Evolutionary conservation across 2,113 vertebrate genomes (phyloP).

Genomic region (Nannobrachium achirus): DNA sequence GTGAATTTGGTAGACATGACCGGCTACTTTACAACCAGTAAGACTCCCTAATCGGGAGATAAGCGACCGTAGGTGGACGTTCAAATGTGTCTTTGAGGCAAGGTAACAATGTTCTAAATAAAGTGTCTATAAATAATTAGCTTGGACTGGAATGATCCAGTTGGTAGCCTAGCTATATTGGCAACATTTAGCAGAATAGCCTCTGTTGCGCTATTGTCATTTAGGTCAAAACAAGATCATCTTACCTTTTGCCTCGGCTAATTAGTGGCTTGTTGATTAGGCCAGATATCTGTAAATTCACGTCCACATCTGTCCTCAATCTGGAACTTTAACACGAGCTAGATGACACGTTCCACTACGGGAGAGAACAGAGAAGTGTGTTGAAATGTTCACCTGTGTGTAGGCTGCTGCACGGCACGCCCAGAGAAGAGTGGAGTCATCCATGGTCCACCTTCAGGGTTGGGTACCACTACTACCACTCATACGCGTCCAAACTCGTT

Average conservation of each 20-base stretch:
- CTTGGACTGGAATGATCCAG: too few relatives aligned
- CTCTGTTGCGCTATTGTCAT: not conserved
- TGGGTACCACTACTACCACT: too few relatives aligned
- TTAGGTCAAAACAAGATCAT: not conserved
- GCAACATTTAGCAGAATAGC: too few relatives aligned
- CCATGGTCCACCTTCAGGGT: constrained; percentile 26
- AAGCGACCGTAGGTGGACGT: too few relatives aligned
- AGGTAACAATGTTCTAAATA: too few relatives aligned
- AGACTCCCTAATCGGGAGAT: too few relatives aligned
- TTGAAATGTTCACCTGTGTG: constrained; percentile 45
- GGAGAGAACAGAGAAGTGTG: constrained; percentile 1
- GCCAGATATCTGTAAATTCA: not conserved
- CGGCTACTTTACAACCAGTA: too few relatives aligned
- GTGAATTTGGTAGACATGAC: too few relatives aligned
- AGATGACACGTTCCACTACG: not conserved
- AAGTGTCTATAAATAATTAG: too few relatives aligned
- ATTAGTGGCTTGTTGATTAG: not conserved
- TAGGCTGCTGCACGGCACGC: constrained; percentile 49
- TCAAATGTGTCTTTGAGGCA: too few relatives aligned
- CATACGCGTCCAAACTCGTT: too few relatives aligned
- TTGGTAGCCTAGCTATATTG: too few relatives aligned
- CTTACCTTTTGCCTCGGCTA: constrained; percentile 32
- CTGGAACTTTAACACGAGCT: not conserved
- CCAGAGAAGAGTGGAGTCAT: constrained; percentile 46
- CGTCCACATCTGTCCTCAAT: not conserved